Base-by-base conservation (phyloP, 2,888 invertebrate genomes). In the Brachypalpus laphriformis region DNA sequence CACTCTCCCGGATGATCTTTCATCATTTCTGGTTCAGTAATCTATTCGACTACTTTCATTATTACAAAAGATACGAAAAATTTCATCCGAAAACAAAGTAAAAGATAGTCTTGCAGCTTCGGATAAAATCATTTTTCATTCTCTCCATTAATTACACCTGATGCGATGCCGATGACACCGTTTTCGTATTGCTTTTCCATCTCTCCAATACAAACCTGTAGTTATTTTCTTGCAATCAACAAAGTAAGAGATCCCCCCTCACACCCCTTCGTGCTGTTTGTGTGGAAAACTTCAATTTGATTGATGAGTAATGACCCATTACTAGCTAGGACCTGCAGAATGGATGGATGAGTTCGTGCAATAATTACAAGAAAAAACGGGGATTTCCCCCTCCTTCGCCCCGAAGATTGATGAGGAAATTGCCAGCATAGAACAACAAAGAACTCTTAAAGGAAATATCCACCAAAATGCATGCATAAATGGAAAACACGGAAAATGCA, bases 381-480 rank as follows among this genome's bases (percentile, higher is more conserved):
- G 16, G 16, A 40, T 40, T 20, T 14, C 45, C 51, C n/a, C 18
- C 14, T 45, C 57, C 57, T 9, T 57, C 20, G 34, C 4, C 0
- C 14, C 2, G 20, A 82, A 77, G 76, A 82, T 82, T 76, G 71
- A 82, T 76, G 68, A 81, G 28, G 3, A 76, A 82, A 63, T 82
- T 45, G 37, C 34, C 66, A 74, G 66, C 14, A 28, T 14, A 42
- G 40, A 66, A 59, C 18, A 61, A 68, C 61, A 37, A 51, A 66
- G 59, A 75, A 63, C 63, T 54, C 1, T 11, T 4, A 37, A 20
- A 1, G 28, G 11, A 34, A 34, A 20, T 25, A 22, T 5, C 20
- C 40, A n/a, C 20, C 9, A 20, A 68, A 63, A 51, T 68, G 68
- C 51, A 82, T 63, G 25, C 72, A 37, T 25, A 74, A 65, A 59